These are phyloP conservation scores for Triplophysa yarkandensis DNA, from an alignment of 2,797 vertebrate species.

Conservation along the genomic window DNA sequence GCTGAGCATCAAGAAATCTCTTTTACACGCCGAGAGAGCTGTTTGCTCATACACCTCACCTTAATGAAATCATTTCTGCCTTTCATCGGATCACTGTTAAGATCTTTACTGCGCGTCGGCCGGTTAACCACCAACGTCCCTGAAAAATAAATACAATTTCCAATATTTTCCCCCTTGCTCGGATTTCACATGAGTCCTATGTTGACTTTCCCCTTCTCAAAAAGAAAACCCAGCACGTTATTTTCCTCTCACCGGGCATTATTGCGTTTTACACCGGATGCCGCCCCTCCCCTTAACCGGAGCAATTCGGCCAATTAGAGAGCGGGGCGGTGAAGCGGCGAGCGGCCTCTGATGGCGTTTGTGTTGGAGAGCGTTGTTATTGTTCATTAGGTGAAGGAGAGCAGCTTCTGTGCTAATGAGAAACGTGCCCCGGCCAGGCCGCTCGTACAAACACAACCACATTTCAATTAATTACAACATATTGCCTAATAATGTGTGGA, in stretches of 20 bases:
- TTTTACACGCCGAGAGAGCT: constrained; percentile 34
- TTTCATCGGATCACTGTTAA: constrained; percentile 13
- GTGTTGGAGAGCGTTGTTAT: constrained; percentile 69
- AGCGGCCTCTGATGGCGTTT: constrained; percentile 66
- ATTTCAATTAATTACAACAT: constrained; percentile 74
- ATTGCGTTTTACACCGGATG: constrained; percentile 57
- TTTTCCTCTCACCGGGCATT: constrained; percentile 65
- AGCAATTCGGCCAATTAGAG: constrained; percentile 69
- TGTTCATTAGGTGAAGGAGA: constrained; percentile 74
- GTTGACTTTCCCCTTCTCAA: constrained; percentile 62
- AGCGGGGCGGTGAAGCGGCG: constrained; percentile 63
- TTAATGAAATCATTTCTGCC: constrained; percentile 30
- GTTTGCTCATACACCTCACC: constrained; percentile 16
- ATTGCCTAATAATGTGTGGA: constrained; percentile 71
- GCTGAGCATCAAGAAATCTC: constrained; percentile 50
- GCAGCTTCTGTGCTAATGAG: constrained; percentile 72
- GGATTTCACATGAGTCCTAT: neutral
- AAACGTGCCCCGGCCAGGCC: constrained; percentile 63
- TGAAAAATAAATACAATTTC: constrained; percentile 16
- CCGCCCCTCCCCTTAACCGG: constrained; percentile 65
- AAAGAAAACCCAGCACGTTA: constrained; percentile 62
- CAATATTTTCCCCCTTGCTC: neutral
- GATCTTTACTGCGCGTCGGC: neutral
- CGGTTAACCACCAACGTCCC: neutral
- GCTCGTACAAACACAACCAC: constrained; percentile 65